Conservation (phyloP, 2,113 vertebrate species). For the Corythornis vintsioides region DNA sequence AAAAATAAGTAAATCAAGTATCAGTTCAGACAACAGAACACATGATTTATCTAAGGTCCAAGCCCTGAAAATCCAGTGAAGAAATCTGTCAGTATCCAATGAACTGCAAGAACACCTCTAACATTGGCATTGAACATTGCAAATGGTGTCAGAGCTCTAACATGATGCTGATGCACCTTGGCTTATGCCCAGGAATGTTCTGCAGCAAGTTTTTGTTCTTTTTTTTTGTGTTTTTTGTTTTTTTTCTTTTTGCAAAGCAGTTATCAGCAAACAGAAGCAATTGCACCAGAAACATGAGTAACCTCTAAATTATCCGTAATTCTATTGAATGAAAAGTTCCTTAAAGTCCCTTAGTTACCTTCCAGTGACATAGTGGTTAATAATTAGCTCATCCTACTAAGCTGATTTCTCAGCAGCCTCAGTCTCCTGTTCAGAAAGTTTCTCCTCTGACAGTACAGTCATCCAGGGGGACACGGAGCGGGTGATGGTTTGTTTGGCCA, state of each 20-base stretch:
- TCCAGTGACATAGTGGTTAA: constrained; percentile 65
- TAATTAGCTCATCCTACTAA: constrained; percentile 72
- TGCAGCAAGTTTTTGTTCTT: constrained; percentile 58
- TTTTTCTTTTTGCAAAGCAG: constrained; percentile 76
- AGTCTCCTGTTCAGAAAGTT: constrained; percentile 92
- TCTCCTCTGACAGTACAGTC: constrained; percentile 94
- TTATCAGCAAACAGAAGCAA: constrained; percentile 81
- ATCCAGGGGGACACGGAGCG: constrained; percentile 94
- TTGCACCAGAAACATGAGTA: constrained; percentile 81
- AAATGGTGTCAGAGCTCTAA: constrained; percentile 60
- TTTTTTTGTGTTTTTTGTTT: not conserved
- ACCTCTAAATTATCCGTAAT: constrained; percentile 79
- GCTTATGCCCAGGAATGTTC: constrained; percentile 53
- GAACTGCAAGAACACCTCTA: constrained; percentile 56
- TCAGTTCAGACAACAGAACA: constrained; percentile 32
- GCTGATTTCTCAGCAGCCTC: constrained; percentile 90
- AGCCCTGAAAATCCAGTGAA: constrained; percentile 41
- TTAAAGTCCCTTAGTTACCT: constrained; percentile 75
- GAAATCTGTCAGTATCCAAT: constrained; percentile 54
- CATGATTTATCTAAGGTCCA: not conserved
- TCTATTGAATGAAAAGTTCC: constrained; percentile 75
- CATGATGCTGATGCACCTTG: constrained; percentile 61
- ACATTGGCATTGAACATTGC: not conserved
- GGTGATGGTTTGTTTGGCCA: constrained; percentile 93
- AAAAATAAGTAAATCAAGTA: not conserved